Evolutionary conservation across 2,888 invertebrate genomes (phyloP).

Genomic region (Ophion costatus): DNA sequence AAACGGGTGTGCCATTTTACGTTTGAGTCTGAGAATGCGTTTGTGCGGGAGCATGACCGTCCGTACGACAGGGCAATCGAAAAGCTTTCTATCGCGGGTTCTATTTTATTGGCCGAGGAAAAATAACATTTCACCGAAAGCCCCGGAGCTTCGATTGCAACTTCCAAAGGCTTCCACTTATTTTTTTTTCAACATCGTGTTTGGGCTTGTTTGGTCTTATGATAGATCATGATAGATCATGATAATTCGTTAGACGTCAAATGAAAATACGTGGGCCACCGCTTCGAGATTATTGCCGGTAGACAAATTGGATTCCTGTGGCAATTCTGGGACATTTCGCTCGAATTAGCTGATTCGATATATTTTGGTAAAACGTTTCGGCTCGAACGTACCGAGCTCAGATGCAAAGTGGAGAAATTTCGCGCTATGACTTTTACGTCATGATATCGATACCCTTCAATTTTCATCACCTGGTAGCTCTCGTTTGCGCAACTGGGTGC

Average conservation of each 20-base stretch:
- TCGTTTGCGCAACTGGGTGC: conserved; percentile 30
- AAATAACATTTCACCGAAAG: neutral
- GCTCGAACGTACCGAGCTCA: neutral
- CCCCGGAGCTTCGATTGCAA: neutral
- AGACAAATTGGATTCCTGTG: neutral
- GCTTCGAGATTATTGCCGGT: neutral
- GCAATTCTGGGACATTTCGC: neutral
- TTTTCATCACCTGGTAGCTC: neutral
- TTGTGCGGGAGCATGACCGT: neutral
- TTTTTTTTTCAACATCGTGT: too few species aligned
- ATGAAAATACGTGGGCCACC: neutral
- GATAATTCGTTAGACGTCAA: neutral
- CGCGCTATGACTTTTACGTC: neutral
- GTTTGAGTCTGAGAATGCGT: neutral
- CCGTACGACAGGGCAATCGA: neutral
- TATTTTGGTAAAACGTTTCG: neutral
- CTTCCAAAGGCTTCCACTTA: too few species aligned
- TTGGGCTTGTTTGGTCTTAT: too few species aligned
- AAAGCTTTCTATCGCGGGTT: neutral
- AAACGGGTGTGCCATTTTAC: conserved; percentile 7
- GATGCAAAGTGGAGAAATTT: neutral
- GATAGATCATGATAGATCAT: too few species aligned
- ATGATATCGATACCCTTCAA: neutral
- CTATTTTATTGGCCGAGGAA: neutral
- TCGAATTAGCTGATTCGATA: neutral